phyloP scores from a whole-genome alignment of 2,888 invertebrate genomes.

The Drosophila longiperda region DNA sequence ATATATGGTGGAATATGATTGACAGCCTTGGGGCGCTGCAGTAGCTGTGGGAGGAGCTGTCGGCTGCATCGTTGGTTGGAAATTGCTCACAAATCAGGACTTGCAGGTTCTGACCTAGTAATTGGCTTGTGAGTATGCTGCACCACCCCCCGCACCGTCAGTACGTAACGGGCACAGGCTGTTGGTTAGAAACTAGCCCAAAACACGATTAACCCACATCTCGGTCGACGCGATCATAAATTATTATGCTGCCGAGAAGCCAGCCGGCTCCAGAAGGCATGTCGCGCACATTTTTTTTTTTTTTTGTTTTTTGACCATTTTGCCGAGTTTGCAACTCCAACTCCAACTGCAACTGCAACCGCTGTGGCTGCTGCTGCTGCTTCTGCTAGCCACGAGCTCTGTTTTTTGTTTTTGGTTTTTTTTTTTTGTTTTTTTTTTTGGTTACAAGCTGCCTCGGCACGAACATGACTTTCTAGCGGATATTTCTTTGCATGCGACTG shows the following conservation, averaged over 20 bases:
- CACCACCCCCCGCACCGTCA: conserved; percentile 26
- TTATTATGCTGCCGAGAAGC: conserved; percentile 81
- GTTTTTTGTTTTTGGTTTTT: not conserved
- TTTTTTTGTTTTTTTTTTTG: not conserved
- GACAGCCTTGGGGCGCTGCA: conserved; percentile 29
- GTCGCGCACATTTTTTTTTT: conserved; percentile 49
- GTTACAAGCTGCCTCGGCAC: conserved; percentile 60
- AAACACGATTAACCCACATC: conserved; percentile 86
- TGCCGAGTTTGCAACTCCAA: conserved; percentile 30
- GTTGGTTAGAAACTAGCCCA: conserved; percentile 79
- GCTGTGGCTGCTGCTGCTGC: conserved; percentile 23
- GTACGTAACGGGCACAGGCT: conserved; percentile 13
- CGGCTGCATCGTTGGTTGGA: conserved; percentile 47
- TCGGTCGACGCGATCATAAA: conserved; percentile 85
- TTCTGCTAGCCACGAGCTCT: conserved; percentile 21
- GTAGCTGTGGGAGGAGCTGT: conserved; percentile 23
- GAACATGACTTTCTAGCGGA: conserved; percentile 82
- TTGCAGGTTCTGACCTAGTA: conserved; percentile 81
- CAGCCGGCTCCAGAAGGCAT: conserved; percentile 49
- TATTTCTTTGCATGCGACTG: conserved; percentile 75
- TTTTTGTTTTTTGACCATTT: conserved; percentile 56
- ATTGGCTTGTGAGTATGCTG: conserved; percentile 67
- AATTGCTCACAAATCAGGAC: conserved; percentile 76
- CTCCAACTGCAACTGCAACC: conserved; percentile 16
- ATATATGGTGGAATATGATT: conserved; percentile 38